Conservation (phyloP, 1,140 invertebrate genomes). For the Drosophila simulans region DNA sequence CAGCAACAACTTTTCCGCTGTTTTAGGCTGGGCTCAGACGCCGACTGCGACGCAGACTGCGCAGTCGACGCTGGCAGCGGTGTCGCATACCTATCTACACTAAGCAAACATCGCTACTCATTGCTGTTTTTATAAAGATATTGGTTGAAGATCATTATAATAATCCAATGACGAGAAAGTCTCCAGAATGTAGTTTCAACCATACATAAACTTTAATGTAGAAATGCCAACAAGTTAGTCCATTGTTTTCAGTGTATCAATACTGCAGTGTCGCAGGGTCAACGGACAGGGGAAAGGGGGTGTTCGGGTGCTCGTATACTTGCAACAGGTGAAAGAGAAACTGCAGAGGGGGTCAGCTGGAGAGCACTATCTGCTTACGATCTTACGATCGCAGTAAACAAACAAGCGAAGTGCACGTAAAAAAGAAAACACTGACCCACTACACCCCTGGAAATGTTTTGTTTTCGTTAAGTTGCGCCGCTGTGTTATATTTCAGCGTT, state of each 20-base stretch:
- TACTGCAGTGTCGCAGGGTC: slow-evolving; percentile 13
- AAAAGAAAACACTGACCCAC: slow-evolving; percentile 35
- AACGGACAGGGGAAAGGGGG: background rate
- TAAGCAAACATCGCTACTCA: background rate
- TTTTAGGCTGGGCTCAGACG: slow-evolving; percentile 66
- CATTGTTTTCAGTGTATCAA: slow-evolving; percentile 14
- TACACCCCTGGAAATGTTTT: slow-evolving; percentile 26
- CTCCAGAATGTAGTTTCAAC: no score
- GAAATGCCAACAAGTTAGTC: background rate
- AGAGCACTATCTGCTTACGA: slow-evolving; percentile 21
- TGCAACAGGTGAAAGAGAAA: slow-evolving; percentile 43
- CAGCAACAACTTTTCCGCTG: slow-evolving; percentile 65
- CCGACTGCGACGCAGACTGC: slow-evolving; percentile 15
- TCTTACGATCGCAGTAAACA: slow-evolving; percentile 33
- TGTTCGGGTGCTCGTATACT: background rate
- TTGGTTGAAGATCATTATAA: no score
- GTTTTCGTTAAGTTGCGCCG: slow-evolving; percentile 16
- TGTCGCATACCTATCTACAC: slow-evolving; percentile 49
- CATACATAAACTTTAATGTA: no score
- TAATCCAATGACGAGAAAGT: no score
- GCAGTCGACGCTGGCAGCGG: slow-evolving; percentile 5
- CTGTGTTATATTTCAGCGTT: slow-evolving; percentile 20
- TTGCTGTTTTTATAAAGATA: background rate
- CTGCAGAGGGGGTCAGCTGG: slow-evolving; percentile 16
- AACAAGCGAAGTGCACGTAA: slow-evolving; percentile 42